These are phyloP conservation scores for Triplophysa dalaica DNA, from an alignment of 2,113 vertebrate genomes.

Conservation along the genomic window DNA sequence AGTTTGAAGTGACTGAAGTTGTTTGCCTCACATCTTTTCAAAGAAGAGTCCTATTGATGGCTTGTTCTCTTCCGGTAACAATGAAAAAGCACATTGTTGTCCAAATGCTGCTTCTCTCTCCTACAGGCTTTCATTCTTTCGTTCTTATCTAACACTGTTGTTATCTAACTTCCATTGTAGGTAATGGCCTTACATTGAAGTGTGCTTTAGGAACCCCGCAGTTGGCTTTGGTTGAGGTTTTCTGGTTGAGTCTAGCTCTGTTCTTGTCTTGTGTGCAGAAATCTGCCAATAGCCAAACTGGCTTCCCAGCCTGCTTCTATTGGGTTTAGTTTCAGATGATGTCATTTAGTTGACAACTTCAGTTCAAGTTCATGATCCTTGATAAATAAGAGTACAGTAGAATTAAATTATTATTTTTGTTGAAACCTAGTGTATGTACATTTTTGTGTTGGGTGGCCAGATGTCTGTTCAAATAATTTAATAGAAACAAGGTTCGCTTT, in stretches of 20 bases:
- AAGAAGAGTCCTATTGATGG: background rate
- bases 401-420: background rate
- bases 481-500: background rate
- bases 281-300: background rate
- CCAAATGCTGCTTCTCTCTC: slow-evolving; percentile 1
- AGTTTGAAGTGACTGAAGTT: background rate
- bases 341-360: background rate
- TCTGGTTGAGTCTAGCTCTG: background rate
- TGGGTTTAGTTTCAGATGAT: background rate
- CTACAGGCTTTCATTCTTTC: background rate
- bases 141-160: background rate
- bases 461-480: background rate
- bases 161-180: slow-evolving; percentile 20
- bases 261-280: background rate
- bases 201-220: background rate
- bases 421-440: background rate
- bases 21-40: background rate
- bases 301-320: background rate
- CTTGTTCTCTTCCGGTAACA: background rate
- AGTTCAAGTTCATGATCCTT: background rate
- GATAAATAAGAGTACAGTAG: background rate
- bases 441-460: background rate
- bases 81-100: slow-evolving; percentile 10
- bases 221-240: background rate
- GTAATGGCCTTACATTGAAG: background rate